Percentiles rank a stretch among this genome's conserved stretches.
phyloP scores from a whole-genome alignment of 1,140 invertebrate genomes.

The Panagrolaimus sp. region DNA sequence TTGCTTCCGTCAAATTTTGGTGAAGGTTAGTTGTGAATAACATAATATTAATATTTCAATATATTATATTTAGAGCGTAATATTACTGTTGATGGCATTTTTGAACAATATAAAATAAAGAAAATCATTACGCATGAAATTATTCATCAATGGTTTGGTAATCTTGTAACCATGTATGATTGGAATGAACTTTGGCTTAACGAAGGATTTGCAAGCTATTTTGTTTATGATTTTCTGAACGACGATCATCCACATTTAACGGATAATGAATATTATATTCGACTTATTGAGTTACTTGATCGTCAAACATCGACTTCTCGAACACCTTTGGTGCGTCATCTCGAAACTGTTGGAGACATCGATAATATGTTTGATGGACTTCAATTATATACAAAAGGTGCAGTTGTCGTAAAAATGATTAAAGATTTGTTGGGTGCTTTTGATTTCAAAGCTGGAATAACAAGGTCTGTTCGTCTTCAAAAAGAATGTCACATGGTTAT shows the following conservation, averaged over 20 bases:
- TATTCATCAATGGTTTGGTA: slow-evolving; percentile 62
- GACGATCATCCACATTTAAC: slow-evolving; percentile 48
- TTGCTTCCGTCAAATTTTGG: slow-evolving; percentile 58
- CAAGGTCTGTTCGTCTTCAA: slow-evolving; percentile 25
- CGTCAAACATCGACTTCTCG: slow-evolving; percentile 36
- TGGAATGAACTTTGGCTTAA: slow-evolving; percentile 64
- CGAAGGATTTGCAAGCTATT: slow-evolving; percentile 63
- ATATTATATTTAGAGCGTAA: slow-evolving; percentile 1
- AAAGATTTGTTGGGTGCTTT: slow-evolving; percentile 44
- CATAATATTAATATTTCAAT: slow-evolving; percentile 25
- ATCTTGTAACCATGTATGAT: slow-evolving; percentile 63
- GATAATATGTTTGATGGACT: slow-evolving; percentile 50
- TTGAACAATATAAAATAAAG: slow-evolving; percentile 53
- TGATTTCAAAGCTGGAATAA: slow-evolving; percentile 46
- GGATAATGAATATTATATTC: slow-evolving; percentile 45
- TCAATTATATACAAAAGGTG: slow-evolving; percentile 54
- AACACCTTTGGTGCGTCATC: slow-evolving; percentile 31
- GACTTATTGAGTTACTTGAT: slow-evolving; percentile 38
- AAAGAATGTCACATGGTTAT: slow-evolving; percentile 13
- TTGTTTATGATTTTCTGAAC: slow-evolving; percentile 56
- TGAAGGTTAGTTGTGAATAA: not conserved
- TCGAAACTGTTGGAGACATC: slow-evolving; percentile 30
- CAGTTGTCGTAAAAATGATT: slow-evolving; percentile 51
- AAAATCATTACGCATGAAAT: slow-evolving; percentile 57
- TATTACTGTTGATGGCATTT: slow-evolving; percentile 49